Conservation (phyloP, 23 tunicate species). For the Oikopleura albicans region DNA sequence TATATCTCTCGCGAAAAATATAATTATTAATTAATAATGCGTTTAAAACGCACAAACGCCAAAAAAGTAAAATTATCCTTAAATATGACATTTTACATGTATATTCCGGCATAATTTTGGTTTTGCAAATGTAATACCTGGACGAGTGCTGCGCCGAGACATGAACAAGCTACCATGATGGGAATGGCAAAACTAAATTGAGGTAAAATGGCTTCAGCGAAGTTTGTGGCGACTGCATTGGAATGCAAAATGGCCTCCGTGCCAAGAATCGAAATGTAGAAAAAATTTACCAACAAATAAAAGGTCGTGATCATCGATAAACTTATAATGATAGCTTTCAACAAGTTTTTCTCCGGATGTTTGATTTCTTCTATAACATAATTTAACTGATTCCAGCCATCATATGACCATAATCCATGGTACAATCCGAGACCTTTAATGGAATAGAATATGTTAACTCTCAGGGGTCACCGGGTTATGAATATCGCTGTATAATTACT, state of each 20-base stretch:
- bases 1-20: too few relatives aligned
- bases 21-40: too few relatives aligned
- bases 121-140: too few relatives aligned
- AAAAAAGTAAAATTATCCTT: too few relatives aligned
- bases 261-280: not conserved
- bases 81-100: too few relatives aligned
- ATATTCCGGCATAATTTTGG: too few relatives aligned
- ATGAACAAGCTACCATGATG: constrained; percentile 9
- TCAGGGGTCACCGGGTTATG: too few relatives aligned
- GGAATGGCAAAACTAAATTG: not conserved
- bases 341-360: not conserved
- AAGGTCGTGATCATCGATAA: not conserved
- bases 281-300: not conserved
- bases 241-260: not conserved
- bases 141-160: constrained; percentile 6
- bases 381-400: constrained; percentile 15
- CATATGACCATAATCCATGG: constrained; percentile 15
- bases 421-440: constrained; percentile 14
- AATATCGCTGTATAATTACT: too few relatives aligned
- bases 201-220: not conserved
- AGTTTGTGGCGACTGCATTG: not conserved
- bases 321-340: constrained; percentile 4
- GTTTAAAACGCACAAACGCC: too few relatives aligned
- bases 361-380: constrained; percentile 13
- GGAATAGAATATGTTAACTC: too few relatives aligned